Base-by-base conservation (phyloP, 2,888 invertebrate genomes). In the Lepidonotus clava region DNA sequence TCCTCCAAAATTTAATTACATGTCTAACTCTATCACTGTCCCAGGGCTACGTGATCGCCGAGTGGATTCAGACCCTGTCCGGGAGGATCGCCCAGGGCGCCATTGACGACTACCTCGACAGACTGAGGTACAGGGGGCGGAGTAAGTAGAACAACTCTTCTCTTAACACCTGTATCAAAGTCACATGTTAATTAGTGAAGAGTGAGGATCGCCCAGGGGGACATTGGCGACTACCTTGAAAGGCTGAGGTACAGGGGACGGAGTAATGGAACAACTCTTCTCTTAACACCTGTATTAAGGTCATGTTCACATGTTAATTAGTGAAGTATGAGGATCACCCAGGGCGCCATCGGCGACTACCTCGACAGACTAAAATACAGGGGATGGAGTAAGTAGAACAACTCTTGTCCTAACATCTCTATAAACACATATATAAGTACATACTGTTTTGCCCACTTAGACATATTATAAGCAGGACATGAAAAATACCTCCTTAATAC, bases 1-100 rank as follows among this genome's bases (percentile, higher is more conserved):
- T 61, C 2, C 14, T 28, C 4, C 24, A 28, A n/a, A n/a, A n/a
- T n/a, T n/a, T n/a, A n/a, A 51, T 51, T 51, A 51, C 21, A 51
- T 51, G 11, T 51, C 21, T 14, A 14, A 51, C 21, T 14, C 21
- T 14, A 14, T 66, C n/a, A 6, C 66, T 66, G 24, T 28, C 24
- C 6, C n/a, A 66, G 66, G 66, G 32, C 11, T 14, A 14, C 8
- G 8, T 14, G 1, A 51, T 80, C 14, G 46, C 80, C 32, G 80
- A 80, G 32, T 80, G 80, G 80, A 34, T 80, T 1, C 80, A 80
- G 80, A 80, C 80, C 1, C 46, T 80, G 24, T 80, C 80, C n/a
- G 28, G 28, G 18, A 28, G 21, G 51, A 80, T 80, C 21, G 80
- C 41, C 14, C 32, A n/a, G 11, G 8, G 18, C 11, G 80, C 46